These are phyloP conservation scores for Anoplopoma fimbria DNA, from an alignment of 2,113 vertebrate genomes.

Conservation along the genomic window DNA sequence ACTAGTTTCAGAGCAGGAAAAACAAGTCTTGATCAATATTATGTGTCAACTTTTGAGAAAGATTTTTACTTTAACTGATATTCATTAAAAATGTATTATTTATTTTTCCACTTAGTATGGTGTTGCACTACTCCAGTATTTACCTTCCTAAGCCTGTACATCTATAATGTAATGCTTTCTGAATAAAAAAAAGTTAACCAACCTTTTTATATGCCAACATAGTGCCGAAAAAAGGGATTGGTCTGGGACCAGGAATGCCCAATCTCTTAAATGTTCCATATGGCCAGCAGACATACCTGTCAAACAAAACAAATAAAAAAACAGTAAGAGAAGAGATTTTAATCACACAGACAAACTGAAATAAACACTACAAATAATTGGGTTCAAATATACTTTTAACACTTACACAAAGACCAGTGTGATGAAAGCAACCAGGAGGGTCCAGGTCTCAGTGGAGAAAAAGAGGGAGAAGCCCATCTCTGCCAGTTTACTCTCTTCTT, in stretches of 20 bases:
- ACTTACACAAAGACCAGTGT: constrained; percentile 74
- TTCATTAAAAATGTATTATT: no score
- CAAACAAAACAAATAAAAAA: neutral
- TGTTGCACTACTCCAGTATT: neutral
- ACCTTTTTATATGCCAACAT: constrained; percentile 71
- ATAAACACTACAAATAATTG: neutral
- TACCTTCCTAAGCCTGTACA: neutral
- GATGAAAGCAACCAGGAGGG: constrained; percentile 66
- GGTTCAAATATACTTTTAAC: neutral
- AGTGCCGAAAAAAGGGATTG: constrained; percentile 68
- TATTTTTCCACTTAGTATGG: neutral
- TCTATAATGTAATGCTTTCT: neutral
- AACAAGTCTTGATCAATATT: neutral
- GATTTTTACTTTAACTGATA: no score
- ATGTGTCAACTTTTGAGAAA: neutral
- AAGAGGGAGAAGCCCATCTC: constrained; percentile 60
- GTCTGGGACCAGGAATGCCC: constrained; percentile 82
- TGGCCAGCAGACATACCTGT: constrained; percentile 72
- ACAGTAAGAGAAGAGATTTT: neutral
- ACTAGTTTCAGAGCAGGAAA: neutral
- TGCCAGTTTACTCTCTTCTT: neutral
- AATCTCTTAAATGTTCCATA: constrained; percentile 82
- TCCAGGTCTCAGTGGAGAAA: constrained; percentile 73
- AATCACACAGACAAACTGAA: neutral
- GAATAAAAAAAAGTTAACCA: neutral